phyloP scores from a whole-genome alignment of 1,140 invertebrate genomes.

The Drosophila grimshawi region DNA sequence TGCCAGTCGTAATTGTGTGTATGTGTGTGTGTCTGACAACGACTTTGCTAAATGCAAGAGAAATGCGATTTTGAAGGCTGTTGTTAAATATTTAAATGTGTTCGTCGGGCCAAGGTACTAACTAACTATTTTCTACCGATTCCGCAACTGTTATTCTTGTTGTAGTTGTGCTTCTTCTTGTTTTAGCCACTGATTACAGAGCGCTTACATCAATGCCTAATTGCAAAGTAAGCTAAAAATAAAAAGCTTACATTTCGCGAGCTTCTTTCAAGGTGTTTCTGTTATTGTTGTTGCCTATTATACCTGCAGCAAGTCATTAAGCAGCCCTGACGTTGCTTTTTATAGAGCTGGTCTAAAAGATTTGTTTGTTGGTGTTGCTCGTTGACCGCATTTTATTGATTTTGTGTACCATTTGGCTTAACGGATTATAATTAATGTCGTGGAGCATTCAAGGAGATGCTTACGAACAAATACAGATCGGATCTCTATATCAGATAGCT shows the following conservation, averaged over 20 bases:
- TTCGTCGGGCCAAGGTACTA: constrained; percentile 52
- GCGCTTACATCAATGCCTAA: constrained; percentile 71
- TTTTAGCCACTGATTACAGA: constrained; percentile 39
- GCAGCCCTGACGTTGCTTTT: not conserved
- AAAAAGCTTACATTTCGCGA: constrained; percentile 50
- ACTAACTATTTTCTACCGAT: constrained; percentile 20
- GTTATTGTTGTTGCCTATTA: not conserved
- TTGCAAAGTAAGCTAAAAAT: constrained; percentile 55
- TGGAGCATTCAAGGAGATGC: no score
- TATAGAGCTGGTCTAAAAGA: not conserved
- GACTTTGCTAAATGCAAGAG: constrained; percentile 66
- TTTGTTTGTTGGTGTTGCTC: no score
- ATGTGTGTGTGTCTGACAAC: constrained; percentile 29
- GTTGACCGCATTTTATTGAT: no score
- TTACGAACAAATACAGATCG: no score
- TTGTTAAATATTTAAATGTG: constrained; percentile 80
- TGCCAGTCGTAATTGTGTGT: constrained; percentile 45
- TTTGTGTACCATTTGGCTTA: no score
- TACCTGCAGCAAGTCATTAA: not conserved
- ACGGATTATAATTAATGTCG: no score
- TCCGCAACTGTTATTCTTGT: constrained; percentile 7
- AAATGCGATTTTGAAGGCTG: constrained; percentile 82
- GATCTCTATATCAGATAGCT: no score
- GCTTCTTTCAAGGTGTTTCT: constrained; percentile 48
- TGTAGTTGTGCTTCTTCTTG: constrained; percentile 17